These are phyloP conservation scores for Globia sparganii DNA, from an alignment of 2,888 invertebrate species.

Conservation along the genomic window DNA sequence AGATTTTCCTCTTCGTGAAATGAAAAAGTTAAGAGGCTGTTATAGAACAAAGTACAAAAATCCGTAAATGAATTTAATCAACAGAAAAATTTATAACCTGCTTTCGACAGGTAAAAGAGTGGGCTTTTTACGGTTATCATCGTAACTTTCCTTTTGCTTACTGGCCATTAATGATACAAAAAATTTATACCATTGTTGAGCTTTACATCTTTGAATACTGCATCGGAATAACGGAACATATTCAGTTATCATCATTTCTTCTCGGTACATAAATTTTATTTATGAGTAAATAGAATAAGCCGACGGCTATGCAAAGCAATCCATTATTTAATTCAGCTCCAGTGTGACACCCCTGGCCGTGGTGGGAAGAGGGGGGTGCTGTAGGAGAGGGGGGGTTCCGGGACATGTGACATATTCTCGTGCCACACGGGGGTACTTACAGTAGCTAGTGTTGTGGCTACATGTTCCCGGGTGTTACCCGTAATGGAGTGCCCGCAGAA, in stretches of 20 bases:
- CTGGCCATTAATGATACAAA: neutral
- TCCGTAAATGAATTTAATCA: constrained; percentile 22
- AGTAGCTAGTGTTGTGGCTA: constrained; percentile 78
- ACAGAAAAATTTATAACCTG: constrained; percentile 11
- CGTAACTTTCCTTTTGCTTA: neutral
- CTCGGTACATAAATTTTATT: constrained; percentile 63
- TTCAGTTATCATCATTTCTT: constrained; percentile 48
- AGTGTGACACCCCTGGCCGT: constrained; percentile 73
- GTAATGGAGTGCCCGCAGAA: constrained; percentile 80
- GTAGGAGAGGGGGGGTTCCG: constrained; percentile 71
- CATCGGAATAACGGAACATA: constrained; percentile 7
- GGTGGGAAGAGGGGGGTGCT: constrained; percentile 63
- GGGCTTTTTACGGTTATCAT: neutral
- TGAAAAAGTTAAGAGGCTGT: constrained; percentile 19
- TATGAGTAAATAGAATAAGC: constrained; percentile 73
- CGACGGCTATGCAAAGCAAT: constrained; percentile 77
- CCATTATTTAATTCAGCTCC: constrained; percentile 81
- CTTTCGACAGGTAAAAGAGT: constrained; percentile 17
- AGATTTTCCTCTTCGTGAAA: neutral
- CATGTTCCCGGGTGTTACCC: constrained; percentile 77
- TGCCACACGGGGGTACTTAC: constrained; percentile 82
- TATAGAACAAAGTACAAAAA: constrained; percentile 17
- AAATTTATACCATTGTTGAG: neutral
- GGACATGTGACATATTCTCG: constrained; percentile 87
- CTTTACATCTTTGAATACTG: neutral